Conservation (phyloP, 2,113 vertebrate genomes). For the Dendrocopos noguchii region DNA sequence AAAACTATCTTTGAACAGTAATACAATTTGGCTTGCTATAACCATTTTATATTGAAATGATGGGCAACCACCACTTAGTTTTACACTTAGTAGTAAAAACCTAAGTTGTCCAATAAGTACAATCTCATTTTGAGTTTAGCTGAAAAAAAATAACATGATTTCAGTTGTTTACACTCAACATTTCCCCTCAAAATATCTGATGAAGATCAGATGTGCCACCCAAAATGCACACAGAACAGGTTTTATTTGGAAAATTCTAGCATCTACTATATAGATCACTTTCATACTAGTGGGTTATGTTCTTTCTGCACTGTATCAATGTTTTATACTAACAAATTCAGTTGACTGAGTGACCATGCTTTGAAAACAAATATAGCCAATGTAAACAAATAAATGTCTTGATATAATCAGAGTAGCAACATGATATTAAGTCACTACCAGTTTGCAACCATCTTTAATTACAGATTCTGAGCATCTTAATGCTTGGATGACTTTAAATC, state of each 20-base stretch:
- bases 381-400: neutral
- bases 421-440: neutral
- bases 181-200: neutral
- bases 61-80: neutral
- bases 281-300: too few relatives aligned
- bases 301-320: too few relatives aligned
- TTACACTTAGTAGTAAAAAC: neutral
- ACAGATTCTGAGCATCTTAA: neutral
- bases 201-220: fast-evolving
- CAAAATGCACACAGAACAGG: too few relatives aligned
- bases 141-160: neutral
- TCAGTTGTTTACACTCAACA: neutral
- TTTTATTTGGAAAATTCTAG: neutral
- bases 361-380: too few relatives aligned
- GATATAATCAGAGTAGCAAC: neutral
- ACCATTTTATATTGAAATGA: neutral
- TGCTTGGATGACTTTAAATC: neutral
- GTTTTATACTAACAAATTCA: too few relatives aligned
- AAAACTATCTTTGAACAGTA: neutral
- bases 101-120: neutral
- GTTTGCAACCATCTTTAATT: neutral
- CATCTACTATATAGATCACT: neutral
- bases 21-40: neutral
- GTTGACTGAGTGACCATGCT: too few relatives aligned
- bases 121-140: neutral